Conservation (phyloP, 2,797 vertebrate species). For the Octomys mimax region DNA sequence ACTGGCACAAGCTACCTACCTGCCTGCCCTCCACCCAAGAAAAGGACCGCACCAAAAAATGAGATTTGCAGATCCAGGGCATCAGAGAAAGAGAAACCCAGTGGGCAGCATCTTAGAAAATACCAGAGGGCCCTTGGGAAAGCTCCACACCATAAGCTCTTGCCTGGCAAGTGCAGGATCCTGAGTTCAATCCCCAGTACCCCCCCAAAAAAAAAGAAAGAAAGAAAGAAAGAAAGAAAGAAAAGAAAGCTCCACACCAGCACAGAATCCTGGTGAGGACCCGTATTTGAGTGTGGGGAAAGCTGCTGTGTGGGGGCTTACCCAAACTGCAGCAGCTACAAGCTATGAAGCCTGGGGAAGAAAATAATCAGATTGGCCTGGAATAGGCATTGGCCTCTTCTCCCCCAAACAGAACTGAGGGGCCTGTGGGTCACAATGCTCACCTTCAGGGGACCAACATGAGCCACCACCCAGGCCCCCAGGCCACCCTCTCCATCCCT, state of each 20-base stretch:
- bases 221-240: too few relatives aligned
- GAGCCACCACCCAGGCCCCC: not conserved
- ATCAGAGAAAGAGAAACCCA: not conserved
- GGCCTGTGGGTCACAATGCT: not conserved
- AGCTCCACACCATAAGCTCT: too few relatives aligned
- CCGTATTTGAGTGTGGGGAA: not conserved
- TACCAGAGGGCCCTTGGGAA: not conserved
- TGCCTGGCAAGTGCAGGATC: too few relatives aligned
- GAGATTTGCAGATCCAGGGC: not conserved
- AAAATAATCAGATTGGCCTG: not conserved
- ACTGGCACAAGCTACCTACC: not conserved
- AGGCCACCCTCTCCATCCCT: not conserved
- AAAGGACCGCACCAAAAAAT: not conserved
- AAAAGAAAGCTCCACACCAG: not conserved
- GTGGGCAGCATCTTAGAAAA: not conserved
- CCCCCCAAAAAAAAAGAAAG: too few relatives aligned
- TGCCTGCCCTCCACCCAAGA: not conserved
- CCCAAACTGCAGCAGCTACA: accelerated
- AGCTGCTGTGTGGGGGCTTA: not conserved
- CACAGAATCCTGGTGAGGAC: not conserved
- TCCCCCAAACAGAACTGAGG: not conserved
- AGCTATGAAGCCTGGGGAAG: not conserved
- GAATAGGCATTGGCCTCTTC: not conserved
- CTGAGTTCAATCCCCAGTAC: too few relatives aligned
- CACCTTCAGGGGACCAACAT: not conserved